Evolutionary conservation across 2,797 vertebrate species (phyloP), one percentile per base, ranked within the genome.

Genomic region (Ctenosaura bakeri): DNA sequence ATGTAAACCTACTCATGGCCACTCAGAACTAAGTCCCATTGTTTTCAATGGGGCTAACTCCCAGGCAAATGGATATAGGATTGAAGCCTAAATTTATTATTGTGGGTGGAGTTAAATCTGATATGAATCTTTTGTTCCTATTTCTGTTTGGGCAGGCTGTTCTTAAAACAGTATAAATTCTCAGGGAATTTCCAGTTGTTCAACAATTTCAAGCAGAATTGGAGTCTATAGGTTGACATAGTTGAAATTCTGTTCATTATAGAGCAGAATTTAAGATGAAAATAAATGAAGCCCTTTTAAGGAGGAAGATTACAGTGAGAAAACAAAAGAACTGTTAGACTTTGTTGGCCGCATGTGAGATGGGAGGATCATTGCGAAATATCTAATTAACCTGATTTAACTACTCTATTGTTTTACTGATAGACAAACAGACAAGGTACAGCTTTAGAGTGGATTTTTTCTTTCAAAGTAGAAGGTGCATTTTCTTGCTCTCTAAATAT

Each of bases 131-230:
- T 88, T 96, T 94, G 91, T 94, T 94, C 94, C 89, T 94, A 90
- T 86, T 88, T 88, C 94, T 94, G 82, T 95, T 93, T 98, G 98
- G 97, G 98, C 98, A 98, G 98, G 97, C 97, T 96, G 88, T 90
- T 96, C 93, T 96, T 94, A 93, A 73, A 80, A 76, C 32, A 92
- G 81, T 90, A 92, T 90, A 90, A 76, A 90, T 54, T 94, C 83
- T 2, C 0, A 46, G 86, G 89, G 90, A 90, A 89, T 94, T 95
- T 88, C 83, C 14, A 38, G 50, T 54, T 94, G 18, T 94, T 93
- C 88, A 6, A 50, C 88, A 90, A 87, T 92, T 92, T 93, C 89
- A 89, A 83, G 38, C 86, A 83, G 66, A 82, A 81, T 92, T 89
- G 87, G 14, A 83, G 54, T n/a, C n/a, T 73, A 24, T 81, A 29